A percentile compares a stretch with the other conserved stretches of the same genome.
These are phyloP conservation scores for Spisula subtruncata DNA, from an alignment of 2,888 invertebrate species.

Conservation along the genomic window DNA sequence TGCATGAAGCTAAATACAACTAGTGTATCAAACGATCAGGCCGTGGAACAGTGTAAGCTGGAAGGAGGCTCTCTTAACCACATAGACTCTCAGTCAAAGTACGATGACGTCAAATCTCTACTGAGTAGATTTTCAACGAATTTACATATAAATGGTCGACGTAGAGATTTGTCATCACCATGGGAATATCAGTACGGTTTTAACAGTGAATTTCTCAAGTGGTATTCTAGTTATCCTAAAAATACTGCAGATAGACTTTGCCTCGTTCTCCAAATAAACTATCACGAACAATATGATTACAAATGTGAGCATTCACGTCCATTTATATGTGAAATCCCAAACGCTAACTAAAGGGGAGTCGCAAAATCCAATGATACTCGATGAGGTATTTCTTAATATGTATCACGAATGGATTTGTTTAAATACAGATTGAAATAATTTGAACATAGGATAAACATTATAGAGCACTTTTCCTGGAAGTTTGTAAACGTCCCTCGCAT, in stretches of 20 bases:
- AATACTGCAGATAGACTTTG: neutral
- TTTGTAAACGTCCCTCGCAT: too few relatives aligned
- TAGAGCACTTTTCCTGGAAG: too few relatives aligned
- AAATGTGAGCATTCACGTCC: too few relatives aligned
- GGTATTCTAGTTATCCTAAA: neutral
- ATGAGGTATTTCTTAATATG: too few relatives aligned
- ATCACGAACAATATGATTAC: neutral
- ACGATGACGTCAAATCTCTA: neutral
- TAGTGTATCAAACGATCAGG: neutral
- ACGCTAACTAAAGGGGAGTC: too few relatives aligned
- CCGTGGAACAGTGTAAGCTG: neutral
- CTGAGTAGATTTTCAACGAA: neutral
- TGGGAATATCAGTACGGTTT: slow-evolving; percentile 16
- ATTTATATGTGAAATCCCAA: neutral
- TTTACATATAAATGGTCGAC: neutral
- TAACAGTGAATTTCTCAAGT: neutral
- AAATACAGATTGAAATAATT: too few relatives aligned
- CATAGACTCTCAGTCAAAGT: slow-evolving; percentile 1
- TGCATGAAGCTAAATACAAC: neutral
- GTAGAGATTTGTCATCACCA: neutral
- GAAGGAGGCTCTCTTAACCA: slow-evolving; percentile 15
- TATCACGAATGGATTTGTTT: too few relatives aligned
- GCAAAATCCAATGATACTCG: too few relatives aligned
- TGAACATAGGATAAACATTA: too few relatives aligned
- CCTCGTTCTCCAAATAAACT: neutral